Conservation (phyloP, 2,888 invertebrate species). For the Lottia scabra region DNA sequence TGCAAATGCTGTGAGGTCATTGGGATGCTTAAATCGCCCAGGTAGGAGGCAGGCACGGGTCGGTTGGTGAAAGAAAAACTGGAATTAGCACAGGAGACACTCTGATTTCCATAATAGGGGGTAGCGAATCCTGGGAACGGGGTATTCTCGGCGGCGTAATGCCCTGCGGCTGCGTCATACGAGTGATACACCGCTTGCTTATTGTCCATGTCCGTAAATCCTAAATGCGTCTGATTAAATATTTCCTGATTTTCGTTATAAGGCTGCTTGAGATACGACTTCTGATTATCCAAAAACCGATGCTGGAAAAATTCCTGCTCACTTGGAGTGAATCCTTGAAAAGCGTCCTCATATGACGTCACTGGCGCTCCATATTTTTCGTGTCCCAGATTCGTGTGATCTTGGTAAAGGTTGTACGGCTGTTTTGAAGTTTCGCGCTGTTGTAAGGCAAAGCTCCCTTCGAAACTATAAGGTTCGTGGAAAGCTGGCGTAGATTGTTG, state of each 20-base stretch:
- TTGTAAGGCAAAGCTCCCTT: conserved; percentile 49
- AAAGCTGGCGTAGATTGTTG: conserved; percentile 41
- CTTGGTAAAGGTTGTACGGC: conserved; percentile 36
- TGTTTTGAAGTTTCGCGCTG: conserved; percentile 37
- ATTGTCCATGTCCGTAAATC: conserved; percentile 42
- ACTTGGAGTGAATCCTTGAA: conserved; percentile 42
- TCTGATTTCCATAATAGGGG: conserved; percentile 46
- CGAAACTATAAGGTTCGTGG: conserved; percentile 53
- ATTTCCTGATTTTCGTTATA: conserved; percentile 34
- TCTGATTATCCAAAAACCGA: conserved; percentile 39
- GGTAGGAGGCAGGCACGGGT: conserved; percentile 35
- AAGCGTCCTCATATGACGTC: conserved; percentile 47
- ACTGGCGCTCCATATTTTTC: conserved; percentile 32
- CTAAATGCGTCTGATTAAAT: conserved; percentile 35
- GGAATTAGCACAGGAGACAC: conserved; percentile 29
- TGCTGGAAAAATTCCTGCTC: conserved; percentile 46
- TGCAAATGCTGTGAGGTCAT: conserved; percentile 42
- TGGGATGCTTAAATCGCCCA: conserved; percentile 44
- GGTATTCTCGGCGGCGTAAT: conserved; percentile 37
- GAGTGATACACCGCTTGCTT: conserved; percentile 41
- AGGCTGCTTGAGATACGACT: conserved; percentile 39
- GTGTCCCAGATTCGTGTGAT: conserved; percentile 29
- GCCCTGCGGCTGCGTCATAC: conserved; percentile 36
- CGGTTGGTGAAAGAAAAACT: conserved; percentile 30
- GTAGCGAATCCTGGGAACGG: conserved; percentile 47